Conservation (phyloP, 1,140 invertebrate genomes). For the Eriosoma lanigerum region DNA sequence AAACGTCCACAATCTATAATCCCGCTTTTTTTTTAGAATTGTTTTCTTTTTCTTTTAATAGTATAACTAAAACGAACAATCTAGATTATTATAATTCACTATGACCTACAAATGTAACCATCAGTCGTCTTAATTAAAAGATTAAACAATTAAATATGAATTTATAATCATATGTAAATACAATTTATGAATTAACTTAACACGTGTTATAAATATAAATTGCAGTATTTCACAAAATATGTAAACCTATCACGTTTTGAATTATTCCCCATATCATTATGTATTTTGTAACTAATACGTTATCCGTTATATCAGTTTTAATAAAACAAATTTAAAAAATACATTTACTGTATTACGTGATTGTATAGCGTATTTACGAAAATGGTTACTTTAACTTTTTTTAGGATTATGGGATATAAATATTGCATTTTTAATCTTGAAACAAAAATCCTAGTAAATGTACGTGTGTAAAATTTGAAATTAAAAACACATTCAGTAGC, state of each 20-base stretch:
- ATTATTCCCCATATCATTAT: not conserved
- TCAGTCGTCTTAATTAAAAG: too few relatives aligned
- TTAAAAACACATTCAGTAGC: not conserved
- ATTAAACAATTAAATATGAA: too few relatives aligned
- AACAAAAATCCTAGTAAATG: not conserved
- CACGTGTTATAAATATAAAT: too few relatives aligned
- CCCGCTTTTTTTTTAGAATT: too few relatives aligned
- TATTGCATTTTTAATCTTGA: slow-evolving; percentile 40
- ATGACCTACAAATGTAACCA: too few relatives aligned
- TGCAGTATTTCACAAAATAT: not conserved
- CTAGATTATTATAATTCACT: too few relatives aligned
- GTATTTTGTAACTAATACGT: not conserved
- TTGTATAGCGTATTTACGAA: not conserved
- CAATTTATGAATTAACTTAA: too few relatives aligned
- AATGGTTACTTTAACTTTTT: slow-evolving; percentile 13
- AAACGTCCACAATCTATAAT: too few relatives aligned
- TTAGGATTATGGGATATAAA: slow-evolving; percentile 9
- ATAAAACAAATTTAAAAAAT: too few relatives aligned
- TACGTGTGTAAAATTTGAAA: slow-evolving; percentile 21
- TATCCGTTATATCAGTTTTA: not conserved
- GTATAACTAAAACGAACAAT: too few relatives aligned
- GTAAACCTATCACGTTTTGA: slow-evolving; percentile 26
- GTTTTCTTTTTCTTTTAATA: too few relatives aligned
- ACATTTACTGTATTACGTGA: not conserved
- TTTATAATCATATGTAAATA: too few relatives aligned